Conservation (phyloP, 2,113 vertebrate genomes). For the Propithecus coquereli region DNA sequence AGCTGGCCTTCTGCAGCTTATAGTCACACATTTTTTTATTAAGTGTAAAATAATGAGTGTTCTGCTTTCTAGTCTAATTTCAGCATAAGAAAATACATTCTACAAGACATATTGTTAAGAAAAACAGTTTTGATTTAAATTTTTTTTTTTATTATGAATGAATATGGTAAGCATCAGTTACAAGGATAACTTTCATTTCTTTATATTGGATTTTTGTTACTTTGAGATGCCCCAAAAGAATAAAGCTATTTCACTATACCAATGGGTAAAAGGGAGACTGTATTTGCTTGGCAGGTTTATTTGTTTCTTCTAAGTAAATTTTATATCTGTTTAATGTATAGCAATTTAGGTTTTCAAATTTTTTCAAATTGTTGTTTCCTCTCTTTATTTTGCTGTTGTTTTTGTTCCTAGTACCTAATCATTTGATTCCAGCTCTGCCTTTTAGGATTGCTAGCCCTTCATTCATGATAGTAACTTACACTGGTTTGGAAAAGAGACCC, state of each 20-base stretch:
- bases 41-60: background rate
- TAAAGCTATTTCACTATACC: background rate
- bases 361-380: conserved; percentile 24
- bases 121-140: conserved; percentile 9
- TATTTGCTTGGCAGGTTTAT: background rate
- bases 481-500: conserved; percentile 84
- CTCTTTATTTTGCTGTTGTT: background rate
- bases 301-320: conserved; percentile 29
- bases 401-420: background rate
- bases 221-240: background rate
- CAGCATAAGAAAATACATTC: conserved; percentile 15
- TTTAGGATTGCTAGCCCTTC: conserved; percentile 83
- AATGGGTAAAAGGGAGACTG: background rate
- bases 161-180: conserved; percentile 24
- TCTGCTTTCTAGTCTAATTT: conserved; percentile 35
- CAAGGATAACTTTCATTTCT: background rate
- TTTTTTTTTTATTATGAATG: conserved; percentile 18
- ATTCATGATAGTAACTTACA: conserved; percentile 90
- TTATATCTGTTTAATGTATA: background rate
- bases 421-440: background rate
- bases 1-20: conserved; percentile 66
- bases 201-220: conserved; percentile 44
- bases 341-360: background rate
- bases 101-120: background rate
- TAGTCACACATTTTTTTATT: conserved; percentile 40